Evolutionary conservation across 2,113 vertebrate species (phyloP), one percentile per base, ranked within the genome.

Genomic region (Heterotilapia buettikoferi): DNA sequence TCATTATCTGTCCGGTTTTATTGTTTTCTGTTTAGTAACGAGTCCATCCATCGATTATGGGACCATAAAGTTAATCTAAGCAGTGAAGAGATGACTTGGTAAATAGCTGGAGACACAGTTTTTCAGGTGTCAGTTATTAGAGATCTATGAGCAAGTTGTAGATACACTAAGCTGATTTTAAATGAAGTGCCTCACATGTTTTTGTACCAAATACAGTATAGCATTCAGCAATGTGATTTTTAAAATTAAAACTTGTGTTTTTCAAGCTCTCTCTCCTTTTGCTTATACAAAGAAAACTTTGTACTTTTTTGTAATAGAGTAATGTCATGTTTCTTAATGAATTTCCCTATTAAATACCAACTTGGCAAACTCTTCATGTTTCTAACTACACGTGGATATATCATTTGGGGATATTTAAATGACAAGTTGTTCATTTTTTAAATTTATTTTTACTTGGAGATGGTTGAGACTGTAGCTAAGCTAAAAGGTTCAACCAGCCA

Each of bases 161-260:
- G 38, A 26, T 11, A 12, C 59, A 66, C 38, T 54, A 12, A 56
- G 71, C 38, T 80, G 21, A 83, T 29, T 83, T 80, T 59, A 81
- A 88, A 79, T 54, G 2, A 95, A 95, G 94, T 95, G 93, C 93
- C 94, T 94, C 71, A n/a, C 36, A 56, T 88, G 73, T 76, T 86
- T 90, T 86, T 89, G 26, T 87, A 79, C 68, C 7, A 3, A 84
- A 45, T 57, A 59, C 66, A 80, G 38, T 43, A 36, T 29, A 47
- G 26, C 87, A 71, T 36, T 84, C 19, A 81, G 80, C n/a, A 33
- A 9, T 52, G 18, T 50, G 8, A 66, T 79, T 84, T 19, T 71
- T 38, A 73, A 54, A 4, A 73, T 9, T 63, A 18, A 5, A 56
- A 66, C 43, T 78, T 59, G 21, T 54, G 19, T 52, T 53, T 84